Evolutionary conservation across 2,888 invertebrate species (phyloP).

Genomic region (Eupithecia subfuscata): DNA sequence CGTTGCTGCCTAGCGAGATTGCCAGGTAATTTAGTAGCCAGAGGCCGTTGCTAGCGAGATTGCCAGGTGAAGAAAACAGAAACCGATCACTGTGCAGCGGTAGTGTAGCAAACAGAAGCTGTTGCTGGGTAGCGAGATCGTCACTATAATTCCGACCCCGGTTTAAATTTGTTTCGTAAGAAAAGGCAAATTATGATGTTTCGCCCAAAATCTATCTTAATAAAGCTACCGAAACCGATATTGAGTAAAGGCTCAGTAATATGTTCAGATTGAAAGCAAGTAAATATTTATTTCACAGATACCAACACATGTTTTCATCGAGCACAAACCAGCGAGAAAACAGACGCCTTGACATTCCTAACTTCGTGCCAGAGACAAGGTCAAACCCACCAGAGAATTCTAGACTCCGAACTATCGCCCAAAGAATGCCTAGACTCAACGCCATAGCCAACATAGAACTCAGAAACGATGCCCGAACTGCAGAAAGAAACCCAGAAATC

Average conservation of each 20-base stretch:
- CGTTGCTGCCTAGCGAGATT: conserved; percentile 79
- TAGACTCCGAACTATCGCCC: conserved; percentile 65
- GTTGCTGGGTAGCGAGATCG: too few relatives aligned
- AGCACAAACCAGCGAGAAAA: conserved; percentile 53
- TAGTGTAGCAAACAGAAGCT: too few relatives aligned
- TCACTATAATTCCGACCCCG: too few relatives aligned
- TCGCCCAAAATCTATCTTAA: not conserved
- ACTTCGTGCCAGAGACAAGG: conserved; percentile 59
- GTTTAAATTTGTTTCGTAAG: too few relatives aligned
- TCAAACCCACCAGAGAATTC: conserved; percentile 61
- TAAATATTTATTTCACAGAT: conserved; percentile 28
- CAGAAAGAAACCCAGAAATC: not conserved
- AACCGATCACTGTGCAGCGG: not conserved
- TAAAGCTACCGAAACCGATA: not conserved
- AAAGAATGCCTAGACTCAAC: conserved; percentile 68
- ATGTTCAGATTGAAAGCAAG: not conserved
- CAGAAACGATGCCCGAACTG: conserved; percentile 8
- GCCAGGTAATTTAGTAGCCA: conserved; percentile 55
- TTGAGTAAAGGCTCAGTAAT: not conserved
- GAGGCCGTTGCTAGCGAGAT: not conserved
- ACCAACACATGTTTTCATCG: conserved; percentile 75
- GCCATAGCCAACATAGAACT: conserved; percentile 48
- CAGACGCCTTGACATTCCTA: conserved; percentile 55
- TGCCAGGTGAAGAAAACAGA: not conserved
- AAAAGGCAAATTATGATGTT: too few relatives aligned